Evolutionary conservation across 2,113 vertebrate species (phyloP).

Genomic region (Maylandia zebra): DNA sequence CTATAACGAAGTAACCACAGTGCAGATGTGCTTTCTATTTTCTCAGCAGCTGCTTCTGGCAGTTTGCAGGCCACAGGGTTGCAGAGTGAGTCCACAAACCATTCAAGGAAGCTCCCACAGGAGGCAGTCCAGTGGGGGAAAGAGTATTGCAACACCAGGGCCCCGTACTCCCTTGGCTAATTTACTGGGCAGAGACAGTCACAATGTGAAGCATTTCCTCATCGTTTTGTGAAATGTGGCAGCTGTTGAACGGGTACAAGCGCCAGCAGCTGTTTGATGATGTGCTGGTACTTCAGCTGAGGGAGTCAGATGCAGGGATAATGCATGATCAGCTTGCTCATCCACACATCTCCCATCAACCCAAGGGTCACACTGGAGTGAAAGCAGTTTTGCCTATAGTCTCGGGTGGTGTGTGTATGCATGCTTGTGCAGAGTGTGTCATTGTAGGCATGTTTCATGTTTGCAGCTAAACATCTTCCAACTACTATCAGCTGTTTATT

Average conservation of each 20-base stretch:
- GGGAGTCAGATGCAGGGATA: not conserved
- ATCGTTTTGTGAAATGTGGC: slow-evolving; percentile 27
- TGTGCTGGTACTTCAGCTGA: slow-evolving; percentile 22
- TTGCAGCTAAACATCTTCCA: not conserved
- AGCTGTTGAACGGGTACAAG: slow-evolving; percentile 32
- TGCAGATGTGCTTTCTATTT: not conserved
- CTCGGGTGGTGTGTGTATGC: not conserved
- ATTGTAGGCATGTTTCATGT: not conserved
- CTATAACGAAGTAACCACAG: not conserved
- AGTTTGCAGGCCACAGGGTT: not conserved
- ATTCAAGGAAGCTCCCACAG: slow-evolving; percentile 5
- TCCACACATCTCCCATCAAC: not conserved
- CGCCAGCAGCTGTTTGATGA: slow-evolving; percentile 45
- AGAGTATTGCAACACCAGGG: not conserved
- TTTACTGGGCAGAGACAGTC: slow-evolving; percentile 19
- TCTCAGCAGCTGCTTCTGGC: slow-evolving; percentile 8
- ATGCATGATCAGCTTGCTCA: not conserved
- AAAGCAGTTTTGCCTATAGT: not conserved
- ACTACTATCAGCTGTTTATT: slow-evolving; percentile 6
- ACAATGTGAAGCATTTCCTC: slow-evolving; percentile 12
- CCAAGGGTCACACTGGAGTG: not conserved
- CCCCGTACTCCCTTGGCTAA: slow-evolving; percentile 22
- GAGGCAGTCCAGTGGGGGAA: not conserved
- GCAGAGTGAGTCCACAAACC: not conserved
- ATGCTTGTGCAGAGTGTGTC: not conserved